Evolutionary conservation across 1,140 invertebrate genomes (phyloP), one percentile per base, ranked within the genome.

Genomic region (Bradysia coprophila): DNA sequence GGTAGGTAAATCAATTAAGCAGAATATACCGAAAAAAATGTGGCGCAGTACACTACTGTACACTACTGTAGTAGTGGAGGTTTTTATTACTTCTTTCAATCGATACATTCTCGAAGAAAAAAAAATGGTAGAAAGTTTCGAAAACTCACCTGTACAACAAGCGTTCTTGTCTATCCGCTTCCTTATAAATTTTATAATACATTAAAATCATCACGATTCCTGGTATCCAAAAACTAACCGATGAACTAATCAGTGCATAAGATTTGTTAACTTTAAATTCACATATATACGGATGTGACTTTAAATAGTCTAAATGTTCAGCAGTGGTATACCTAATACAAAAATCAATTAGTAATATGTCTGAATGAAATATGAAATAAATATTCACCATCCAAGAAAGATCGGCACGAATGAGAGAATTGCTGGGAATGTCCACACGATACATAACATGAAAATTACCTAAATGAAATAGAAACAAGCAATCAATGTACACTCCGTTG

Each of bases 171-270:
- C 85, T 68, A 49, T 89, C 79, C 0, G 91, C 91, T 57, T 94
- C 90, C 46, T 77, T 66, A 62, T 89, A 94, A 51, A 96, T 94
- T 56, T 82, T 75, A 63, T 83, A 86, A 62, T 96, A 96, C 72
- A 92, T 90, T 52, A 80, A 81, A 37, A 94, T 71, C 90, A 96
- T 95, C 45, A 93, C 87, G 49, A 88, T 76, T 33, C 87, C 86
- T n/a, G 92, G 92, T 36, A 92, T 78, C 90, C 91, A 96, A 61
- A 96, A 95, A 50, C 88, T 92, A 38, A 95, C 79, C 61, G 81
- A 79, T 20, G 87, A 92, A 16, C 89, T 94, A 28, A 95, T 73
- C 43, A 92, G 72, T 16, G 89, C 87, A 52, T 94, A 96, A 3
- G 77, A 70, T 61, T 77, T 78, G 65, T 94, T 95, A 44, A 94